Evolutionary conservation across 2,797 vertebrate genomes (phyloP), one percentile per base, ranked within the genome.

Genomic region (Clarias pachynema): DNA sequence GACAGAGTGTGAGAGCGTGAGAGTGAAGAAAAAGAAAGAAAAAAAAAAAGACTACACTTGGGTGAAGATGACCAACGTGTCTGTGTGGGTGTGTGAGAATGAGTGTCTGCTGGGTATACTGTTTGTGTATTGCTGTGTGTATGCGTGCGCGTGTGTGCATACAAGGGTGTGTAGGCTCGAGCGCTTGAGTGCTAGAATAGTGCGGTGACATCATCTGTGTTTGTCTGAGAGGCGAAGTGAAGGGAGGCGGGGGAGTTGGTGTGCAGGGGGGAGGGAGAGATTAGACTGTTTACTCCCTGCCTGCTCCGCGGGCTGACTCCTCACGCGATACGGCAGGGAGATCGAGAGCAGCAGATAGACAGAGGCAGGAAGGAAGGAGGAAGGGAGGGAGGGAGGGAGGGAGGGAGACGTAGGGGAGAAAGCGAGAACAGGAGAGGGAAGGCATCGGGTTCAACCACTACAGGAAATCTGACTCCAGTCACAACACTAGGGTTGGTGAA

Each of bases 231-330:
- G 79, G 60, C 53, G 81, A 63, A 68, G 57, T 69, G 83, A 79
- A 31, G 83, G 85, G 83, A 74, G 85, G 85, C 79, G 84, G 86
- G 75, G 74, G 84, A 59, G 85, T 79, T 86, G 77, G 82, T 68
- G 79, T 74, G 84, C 68, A 75, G 77, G 88, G 89, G 84, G 87
- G 86, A 84, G 85, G 87, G 81, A 81, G 88, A 84, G 90, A 91
- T 91, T 90, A 90, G 89, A 84, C 89, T 88, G 80, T 92, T 92
- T 92, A 91, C 86, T 89, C 82, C 84, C 87, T 86, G 85, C 83
- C 86, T 85, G 80, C 79, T 84, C 86, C 40, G 83, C 49, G 37
- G 66, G 60, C 85, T 85, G 80, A 79, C 82, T 92, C 90, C 91
- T 90, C 89, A 90, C 90, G 89, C 89, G 62, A 90, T 89, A 85